Evolutionary conservation across 2,113 vertebrate genomes (phyloP).

Genomic region (Antennarius striatus): DNA sequence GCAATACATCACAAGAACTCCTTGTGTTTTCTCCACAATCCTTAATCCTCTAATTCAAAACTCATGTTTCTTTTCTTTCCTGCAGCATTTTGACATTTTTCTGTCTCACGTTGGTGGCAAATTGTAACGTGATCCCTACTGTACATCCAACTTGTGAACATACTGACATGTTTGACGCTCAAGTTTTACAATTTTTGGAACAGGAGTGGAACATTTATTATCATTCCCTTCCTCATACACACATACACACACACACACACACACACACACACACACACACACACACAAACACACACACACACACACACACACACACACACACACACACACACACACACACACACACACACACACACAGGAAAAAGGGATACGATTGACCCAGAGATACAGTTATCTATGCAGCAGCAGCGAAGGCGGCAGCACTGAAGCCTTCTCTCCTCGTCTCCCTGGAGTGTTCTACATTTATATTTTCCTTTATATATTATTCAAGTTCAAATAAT

Average conservation of each 20-base stretch:
- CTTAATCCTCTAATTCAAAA: too few relatives aligned
- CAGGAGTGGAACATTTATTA: too few relatives aligned
- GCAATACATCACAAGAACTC: too few relatives aligned
- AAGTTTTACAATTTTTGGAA: too few relatives aligned
- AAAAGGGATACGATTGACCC: slow-evolving; percentile 58
- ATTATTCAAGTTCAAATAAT: slow-evolving; percentile 86
- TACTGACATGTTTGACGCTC: too few relatives aligned
- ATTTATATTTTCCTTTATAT: slow-evolving; percentile 83
- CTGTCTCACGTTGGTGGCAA: too few relatives aligned
- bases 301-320: slow-evolving; percentile 4
- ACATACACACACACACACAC: neutral
- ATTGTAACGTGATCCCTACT: too few relatives aligned
- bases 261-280: slow-evolving; percentile 8
- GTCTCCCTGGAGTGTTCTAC: slow-evolving; percentile 75
- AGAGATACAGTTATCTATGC: slow-evolving; percentile 50
- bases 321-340: neutral
- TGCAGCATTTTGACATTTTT: too few relatives aligned
- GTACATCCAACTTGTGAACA: too few relatives aligned
- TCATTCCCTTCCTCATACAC: neutral
- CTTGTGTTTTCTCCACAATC: too few relatives aligned
- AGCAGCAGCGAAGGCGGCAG: slow-evolving; percentile 24
- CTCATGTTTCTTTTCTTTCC: too few relatives aligned
- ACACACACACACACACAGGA: slow-evolving; percentile 31
- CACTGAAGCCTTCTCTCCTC: slow-evolving; percentile 58
- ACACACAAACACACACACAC: slow-evolving; percentile 22